A percentile compares a stretch with the other conserved stretches of the same genome.
Conservation (phyloP, 1,140 invertebrate species). For the Caenorhabditis inopinata region DNA sequence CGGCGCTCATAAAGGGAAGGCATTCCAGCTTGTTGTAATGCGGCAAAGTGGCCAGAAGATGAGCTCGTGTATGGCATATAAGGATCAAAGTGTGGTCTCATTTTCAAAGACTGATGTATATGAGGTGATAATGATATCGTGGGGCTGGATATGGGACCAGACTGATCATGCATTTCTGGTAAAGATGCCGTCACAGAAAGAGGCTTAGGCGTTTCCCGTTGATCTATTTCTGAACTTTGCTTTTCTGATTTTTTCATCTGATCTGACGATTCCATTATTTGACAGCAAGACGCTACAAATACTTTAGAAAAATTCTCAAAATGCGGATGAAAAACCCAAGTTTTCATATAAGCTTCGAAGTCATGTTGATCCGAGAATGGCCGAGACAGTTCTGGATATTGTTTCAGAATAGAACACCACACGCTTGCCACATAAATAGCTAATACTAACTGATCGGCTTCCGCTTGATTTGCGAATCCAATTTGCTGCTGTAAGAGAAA, state of each 20-base stretch:
- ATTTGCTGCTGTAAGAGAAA: background rate
- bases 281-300: conserved; percentile 1
- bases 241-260: background rate
- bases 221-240: too few species aligned
- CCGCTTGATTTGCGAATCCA: background rate
- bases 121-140: background rate
- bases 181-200: background rate
- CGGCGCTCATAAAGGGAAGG: background rate
- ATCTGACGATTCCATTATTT: conserved; percentile 2
- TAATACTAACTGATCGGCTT: background rate
- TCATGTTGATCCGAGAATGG: background rate
- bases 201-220: background rate
- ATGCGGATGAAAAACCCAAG: background rate
- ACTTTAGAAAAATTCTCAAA: conserved; percentile 1
- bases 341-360: conserved; percentile 2
- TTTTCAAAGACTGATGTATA: background rate
- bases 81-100: background rate
- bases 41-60: background rate
- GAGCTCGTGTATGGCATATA: background rate
- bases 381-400: background rate
- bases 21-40: background rate
- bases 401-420: conserved; percentile 2
- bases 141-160: background rate
- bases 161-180: background rate
- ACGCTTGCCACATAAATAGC: background rate